phyloP scores from a whole-genome alignment of 2,797 vertebrate species.

The Phoeniculus purpureus region DNA sequence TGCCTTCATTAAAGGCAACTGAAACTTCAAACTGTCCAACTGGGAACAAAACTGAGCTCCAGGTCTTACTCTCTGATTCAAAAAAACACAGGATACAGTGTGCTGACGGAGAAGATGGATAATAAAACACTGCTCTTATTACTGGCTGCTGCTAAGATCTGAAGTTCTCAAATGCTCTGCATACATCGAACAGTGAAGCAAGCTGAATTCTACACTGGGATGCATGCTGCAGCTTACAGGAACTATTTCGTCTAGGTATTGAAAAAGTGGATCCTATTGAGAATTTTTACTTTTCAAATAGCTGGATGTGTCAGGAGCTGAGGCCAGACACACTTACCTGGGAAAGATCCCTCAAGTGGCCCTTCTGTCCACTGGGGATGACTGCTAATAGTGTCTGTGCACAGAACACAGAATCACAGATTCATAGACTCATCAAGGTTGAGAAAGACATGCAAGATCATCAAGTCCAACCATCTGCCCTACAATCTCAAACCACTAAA shows the following conservation, averaged over 20 bases:
- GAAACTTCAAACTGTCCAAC: background rate
- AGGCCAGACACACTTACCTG: background rate
- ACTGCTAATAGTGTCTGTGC: no score
- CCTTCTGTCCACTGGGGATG: no score
- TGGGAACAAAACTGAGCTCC: background rate
- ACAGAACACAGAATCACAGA: no score
- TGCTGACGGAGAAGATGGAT: background rate
- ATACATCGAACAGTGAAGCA: background rate
- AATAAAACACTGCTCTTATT: background rate
- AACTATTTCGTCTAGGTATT: conserved; percentile 21
- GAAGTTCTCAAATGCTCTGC: background rate
- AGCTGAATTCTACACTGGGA: background rate
- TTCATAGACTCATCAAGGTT: no score
- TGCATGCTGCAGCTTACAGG: background rate
- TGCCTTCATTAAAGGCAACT: background rate
- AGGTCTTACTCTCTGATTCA: background rate
- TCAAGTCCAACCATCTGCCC: no score
- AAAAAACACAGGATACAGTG: background rate
- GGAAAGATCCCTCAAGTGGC: no score
- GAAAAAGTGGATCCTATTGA: background rate
- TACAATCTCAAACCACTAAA: no score
- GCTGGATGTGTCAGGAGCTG: background rate
- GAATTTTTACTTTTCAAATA: conserved; percentile 25
- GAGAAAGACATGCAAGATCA: no score
- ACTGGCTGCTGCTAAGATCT: background rate